These are phyloP conservation scores for Lethenteron camtschaticum DNA, from an alignment of 2,113 vertebrate genomes.

Conservation along the genomic window DNA sequence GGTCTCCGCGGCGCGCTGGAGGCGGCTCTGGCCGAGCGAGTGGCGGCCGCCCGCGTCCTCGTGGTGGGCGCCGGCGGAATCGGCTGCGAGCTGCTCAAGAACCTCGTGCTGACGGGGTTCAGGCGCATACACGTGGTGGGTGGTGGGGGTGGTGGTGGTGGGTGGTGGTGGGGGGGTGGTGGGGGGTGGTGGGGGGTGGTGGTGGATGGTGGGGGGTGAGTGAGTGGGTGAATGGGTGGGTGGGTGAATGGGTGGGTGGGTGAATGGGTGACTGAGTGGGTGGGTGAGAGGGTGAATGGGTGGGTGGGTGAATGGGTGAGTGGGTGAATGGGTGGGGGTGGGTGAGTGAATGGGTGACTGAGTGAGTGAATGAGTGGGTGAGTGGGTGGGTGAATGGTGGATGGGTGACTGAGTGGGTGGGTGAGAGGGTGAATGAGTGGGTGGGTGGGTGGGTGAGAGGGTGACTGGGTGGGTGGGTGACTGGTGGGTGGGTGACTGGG, in stretches of 20 bases:
- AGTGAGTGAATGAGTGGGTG: too few species aligned
- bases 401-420: too few species aligned
- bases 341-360: too few species aligned
- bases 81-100: slow-evolving; percentile 80
- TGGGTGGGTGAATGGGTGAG: too few species aligned
- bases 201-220: not conserved
- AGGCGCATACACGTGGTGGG: slow-evolving; percentile 70
- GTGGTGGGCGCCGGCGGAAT: slow-evolving; percentile 81
- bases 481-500: too few species aligned
- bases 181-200: not conserved
- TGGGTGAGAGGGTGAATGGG: not conserved
- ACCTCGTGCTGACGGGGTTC: slow-evolving; percentile 76
- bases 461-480: too few species aligned
- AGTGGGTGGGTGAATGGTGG: too few species aligned
- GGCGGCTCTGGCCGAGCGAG: slow-evolving; percentile 48
- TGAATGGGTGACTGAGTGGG: not conserved
- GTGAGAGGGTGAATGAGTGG: too few species aligned
- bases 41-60: slow-evolving; percentile 42
- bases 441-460: too few species aligned
- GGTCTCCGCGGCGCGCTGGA: slow-evolving; percentile 21
- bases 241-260: not conserved
- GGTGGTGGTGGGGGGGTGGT: not conserved
- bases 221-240: not conserved
- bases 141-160: not conserved
- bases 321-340: too few species aligned